Evolutionary conservation across 2,113 vertebrate species (phyloP), one percentile per base, ranked within the genome.

Genomic region (Pipra filicauda): DNA sequence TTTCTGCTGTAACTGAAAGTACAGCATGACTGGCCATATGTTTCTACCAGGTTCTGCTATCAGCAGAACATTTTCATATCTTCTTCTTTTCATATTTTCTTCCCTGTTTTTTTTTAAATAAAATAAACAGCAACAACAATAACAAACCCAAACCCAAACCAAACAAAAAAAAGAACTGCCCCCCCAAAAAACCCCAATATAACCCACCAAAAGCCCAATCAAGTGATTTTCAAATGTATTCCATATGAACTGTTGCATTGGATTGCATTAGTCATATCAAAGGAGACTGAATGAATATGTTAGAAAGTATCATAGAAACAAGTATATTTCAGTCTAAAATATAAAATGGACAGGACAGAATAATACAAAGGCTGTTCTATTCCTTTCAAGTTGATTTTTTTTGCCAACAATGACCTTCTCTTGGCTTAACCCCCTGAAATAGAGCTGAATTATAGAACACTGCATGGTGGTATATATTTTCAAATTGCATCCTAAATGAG

Each of bases 371-470:
- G 44, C 43, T 93, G 6, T 71, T 91, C 26, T 73, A 17, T 75
- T 64, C 37, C 79, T 97, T 88, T 89, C 30, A 51, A 89, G 44
- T n/a, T 39, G 39, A 46, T 55, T 93, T 96, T 79, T 95, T 95
- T 85, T 86, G 37, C 27, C 21, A 26, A 65, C 73, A 59, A 69
- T 91, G 66, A 81, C 79, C n/a, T 89, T 92, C 46, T 73, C 55
- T 80, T 92, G 55, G 46, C 58, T 89, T 76, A 89, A 44, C 33
- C 66, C 74, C 83, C 71, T 89, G 57, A 86, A 80, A 84, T 33
- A 81, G 73, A 86, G 37, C 22, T 91, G 85, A 96, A 94, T 95
- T 94, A 89, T 92, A 61, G 46, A 91, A 88, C 69, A 71, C 65
- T 5, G 5, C 85, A 90, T 86, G 88, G 69, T 81, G 79, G 82